Evolutionary conservation across 2,797 vertebrate species (phyloP).

Genomic region (Sylvilagus floridanus): DNA sequence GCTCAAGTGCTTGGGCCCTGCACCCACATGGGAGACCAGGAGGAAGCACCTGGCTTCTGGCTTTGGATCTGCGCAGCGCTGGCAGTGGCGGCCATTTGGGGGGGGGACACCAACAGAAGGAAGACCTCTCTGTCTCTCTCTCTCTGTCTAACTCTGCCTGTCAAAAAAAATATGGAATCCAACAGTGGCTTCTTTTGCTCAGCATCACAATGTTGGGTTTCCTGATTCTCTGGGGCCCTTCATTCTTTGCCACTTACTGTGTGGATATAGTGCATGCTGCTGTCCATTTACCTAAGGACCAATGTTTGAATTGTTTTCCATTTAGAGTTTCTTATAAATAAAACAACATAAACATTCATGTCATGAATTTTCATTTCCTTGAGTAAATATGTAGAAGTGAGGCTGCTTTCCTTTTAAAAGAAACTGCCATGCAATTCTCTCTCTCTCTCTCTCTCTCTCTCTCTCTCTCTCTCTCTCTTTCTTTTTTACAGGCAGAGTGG

Average conservation of each 20-base stretch:
- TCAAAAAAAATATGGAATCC: not conserved
- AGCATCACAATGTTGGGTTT: not conserved
- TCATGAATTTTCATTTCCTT: conserved; percentile 55
- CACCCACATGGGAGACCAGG: too few relatives aligned
- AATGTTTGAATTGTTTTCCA: not conserved
- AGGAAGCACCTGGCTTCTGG: too few relatives aligned
- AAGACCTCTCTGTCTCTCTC: too few relatives aligned
- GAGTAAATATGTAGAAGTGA: conserved; percentile 9
- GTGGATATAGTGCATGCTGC: not conserved
- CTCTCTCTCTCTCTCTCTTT: not conserved
- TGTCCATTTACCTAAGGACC: not conserved
- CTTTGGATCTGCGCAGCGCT: too few relatives aligned
- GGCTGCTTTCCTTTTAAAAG: conserved; percentile 50
- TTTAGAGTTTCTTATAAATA: not conserved
- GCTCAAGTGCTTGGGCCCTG: too few relatives aligned
- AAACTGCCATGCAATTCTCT: conserved; percentile 33
- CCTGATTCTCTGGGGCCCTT: not conserved
- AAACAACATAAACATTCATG: not conserved
- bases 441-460: not conserved
- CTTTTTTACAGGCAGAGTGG: too few relatives aligned
- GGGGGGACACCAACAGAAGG: too few relatives aligned
- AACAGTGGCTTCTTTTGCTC: conserved; percentile 1
- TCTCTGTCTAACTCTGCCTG: too few relatives aligned
- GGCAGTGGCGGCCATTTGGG: too few relatives aligned
- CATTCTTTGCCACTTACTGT: not conserved